phyloP scores from a whole-genome alignment of 2,797 vertebrate species.

The Tamandua tetradactyla region DNA sequence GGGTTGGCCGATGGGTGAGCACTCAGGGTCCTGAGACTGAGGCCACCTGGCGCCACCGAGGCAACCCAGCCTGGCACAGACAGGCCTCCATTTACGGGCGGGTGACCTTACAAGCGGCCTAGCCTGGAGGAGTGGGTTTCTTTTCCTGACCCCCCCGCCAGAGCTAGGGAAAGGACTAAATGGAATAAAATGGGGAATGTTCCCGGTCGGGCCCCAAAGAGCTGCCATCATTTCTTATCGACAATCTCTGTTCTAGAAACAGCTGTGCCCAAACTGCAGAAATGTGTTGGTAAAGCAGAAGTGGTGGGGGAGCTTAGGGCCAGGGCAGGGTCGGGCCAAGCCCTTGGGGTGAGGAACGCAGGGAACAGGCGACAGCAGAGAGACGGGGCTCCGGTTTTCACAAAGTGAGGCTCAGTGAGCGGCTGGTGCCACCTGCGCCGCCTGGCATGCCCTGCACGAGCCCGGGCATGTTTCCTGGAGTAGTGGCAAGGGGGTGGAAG shows the following conservation, averaged over 20 bases:
- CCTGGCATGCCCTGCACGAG: too few species aligned
- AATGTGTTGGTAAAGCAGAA: rapidly evolving
- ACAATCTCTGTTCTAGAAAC: neutral
- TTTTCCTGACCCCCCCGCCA: neutral
- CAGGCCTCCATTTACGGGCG: too few species aligned
- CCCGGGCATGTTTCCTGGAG: too few species aligned
- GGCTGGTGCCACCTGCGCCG: too few species aligned
- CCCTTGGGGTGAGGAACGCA: neutral
- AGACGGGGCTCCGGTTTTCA: neutral
- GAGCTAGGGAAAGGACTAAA: rapidly evolving
- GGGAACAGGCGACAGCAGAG: neutral
- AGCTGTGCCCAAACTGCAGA: neutral
- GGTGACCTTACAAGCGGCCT: too few species aligned
- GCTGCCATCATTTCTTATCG: rapidly evolving
- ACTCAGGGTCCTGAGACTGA: too few species aligned
- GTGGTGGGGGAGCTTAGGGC: rapidly evolving
- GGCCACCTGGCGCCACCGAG: rapidly evolving
- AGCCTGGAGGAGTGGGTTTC: neutral
- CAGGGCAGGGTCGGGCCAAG: rapidly evolving
- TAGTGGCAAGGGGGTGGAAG: too few species aligned
- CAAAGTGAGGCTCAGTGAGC: too few species aligned
- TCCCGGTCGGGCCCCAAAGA: neutral
- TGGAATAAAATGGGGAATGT: rapidly evolving
- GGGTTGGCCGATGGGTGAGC: rapidly evolving
- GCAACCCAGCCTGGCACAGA: neutral